A percentile compares a stretch with the other conserved stretches of the same genome.
phyloP scores from a whole-genome alignment of 1,140 invertebrate genomes.

The Drosophila ananassae region DNA sequence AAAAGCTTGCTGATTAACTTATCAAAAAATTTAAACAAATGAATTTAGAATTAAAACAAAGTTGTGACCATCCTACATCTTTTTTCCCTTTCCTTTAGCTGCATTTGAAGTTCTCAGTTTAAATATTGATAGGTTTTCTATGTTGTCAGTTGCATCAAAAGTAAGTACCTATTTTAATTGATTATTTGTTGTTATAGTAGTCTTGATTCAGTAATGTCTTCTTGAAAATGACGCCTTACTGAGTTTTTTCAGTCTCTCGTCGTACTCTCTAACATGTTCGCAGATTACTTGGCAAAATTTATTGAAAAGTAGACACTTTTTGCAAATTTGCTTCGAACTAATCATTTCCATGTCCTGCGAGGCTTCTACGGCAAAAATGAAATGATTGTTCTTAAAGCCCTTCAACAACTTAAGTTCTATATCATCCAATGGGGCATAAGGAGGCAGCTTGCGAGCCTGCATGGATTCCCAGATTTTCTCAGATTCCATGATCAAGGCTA shows the following conservation, averaged over 20 bases:
- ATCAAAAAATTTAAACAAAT: too few species aligned
- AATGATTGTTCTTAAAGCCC: constrained; percentile 35
- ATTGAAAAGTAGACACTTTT: constrained; percentile 43
- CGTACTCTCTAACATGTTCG: constrained; percentile 7
- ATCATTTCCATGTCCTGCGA: constrained; percentile 33
- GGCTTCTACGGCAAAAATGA: not conserved
- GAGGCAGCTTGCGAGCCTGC: not conserved
- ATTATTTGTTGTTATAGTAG: too few species aligned
- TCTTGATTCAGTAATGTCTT: too few species aligned
- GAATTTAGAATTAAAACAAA: too few species aligned
- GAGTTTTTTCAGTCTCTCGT: not conserved
- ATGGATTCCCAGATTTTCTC: constrained; percentile 16
- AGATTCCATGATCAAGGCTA: not conserved
- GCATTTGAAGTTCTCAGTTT: too few species aligned
- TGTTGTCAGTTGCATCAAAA: too few species aligned
- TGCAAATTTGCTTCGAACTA: constrained; percentile 25
- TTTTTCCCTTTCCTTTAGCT: too few species aligned
- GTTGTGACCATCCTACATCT: too few species aligned
- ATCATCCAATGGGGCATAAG: constrained; percentile 13
- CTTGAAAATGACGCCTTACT: too few species aligned
- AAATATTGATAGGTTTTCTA: too few species aligned
- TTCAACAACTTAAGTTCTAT: constrained; percentile 18
- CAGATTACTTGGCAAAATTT: constrained; percentile 31
- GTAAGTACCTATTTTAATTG: too few species aligned
- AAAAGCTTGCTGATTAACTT: not conserved